Conservation (phyloP, 2,888 invertebrate species). For the Dione vanillae region DNA sequence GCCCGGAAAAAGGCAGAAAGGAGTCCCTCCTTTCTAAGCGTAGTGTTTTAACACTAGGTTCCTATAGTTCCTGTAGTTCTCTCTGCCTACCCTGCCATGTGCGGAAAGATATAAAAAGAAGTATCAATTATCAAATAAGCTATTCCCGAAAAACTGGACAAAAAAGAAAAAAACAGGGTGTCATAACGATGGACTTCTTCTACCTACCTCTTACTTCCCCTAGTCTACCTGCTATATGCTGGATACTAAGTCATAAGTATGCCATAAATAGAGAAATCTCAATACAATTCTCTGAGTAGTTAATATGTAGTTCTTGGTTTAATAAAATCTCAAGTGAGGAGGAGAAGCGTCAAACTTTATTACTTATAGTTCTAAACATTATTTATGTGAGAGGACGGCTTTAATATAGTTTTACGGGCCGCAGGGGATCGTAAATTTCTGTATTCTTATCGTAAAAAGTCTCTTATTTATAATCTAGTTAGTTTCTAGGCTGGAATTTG, state of each 20-base stretch:
- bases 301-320: conserved; percentile 20
- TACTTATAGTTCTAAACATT: conserved; percentile 36
- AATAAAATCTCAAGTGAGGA: conserved; percentile 29
- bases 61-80: too few species aligned
- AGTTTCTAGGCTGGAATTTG: conserved; percentile 14
- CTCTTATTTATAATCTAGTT: conserved; percentile 25
- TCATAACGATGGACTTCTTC: background rate
- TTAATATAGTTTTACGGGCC: conserved; percentile 42
- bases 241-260: too few species aligned
- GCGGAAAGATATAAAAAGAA: too few species aligned
- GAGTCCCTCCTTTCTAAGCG: too few species aligned
- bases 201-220: too few species aligned
- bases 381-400: conserved; percentile 33
- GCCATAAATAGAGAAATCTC: background rate
- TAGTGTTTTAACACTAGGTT: too few species aligned
- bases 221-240: background rate
- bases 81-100: too few species aligned
- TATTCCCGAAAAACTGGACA: too few species aligned
- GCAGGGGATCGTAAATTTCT: conserved; percentile 35
- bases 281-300: conserved; percentile 9
- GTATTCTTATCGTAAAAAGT: conserved; percentile 33
- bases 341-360: conserved; percentile 29
- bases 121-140: too few species aligned
- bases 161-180: too few species aligned
- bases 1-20: too few species aligned